A percentile compares a stretch with the other conserved stretches of the same genome.
Conservation (phyloP, 2,113 vertebrate species). For the Trinectes maculatus region DNA sequence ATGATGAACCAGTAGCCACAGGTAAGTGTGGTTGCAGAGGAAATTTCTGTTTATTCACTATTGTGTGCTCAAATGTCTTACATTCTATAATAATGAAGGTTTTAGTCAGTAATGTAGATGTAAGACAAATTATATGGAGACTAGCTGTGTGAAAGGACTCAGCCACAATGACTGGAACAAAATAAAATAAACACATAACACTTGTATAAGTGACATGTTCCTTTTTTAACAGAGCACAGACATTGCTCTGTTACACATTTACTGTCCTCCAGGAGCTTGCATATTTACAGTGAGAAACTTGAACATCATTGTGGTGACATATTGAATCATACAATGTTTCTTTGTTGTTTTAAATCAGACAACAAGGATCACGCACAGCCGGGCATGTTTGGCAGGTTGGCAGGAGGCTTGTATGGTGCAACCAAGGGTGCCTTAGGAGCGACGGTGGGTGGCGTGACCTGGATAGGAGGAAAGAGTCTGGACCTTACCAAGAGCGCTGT, state of each 20-base stretch:
- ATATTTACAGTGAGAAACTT: no score
- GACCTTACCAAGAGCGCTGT: conserved; percentile 95
- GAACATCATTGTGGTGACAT: not conserved
- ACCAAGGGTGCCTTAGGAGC: conserved; percentile 95
- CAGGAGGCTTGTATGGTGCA: conserved; percentile 91
- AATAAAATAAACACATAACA: not conserved
- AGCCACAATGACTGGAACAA: not conserved
- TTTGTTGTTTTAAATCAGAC: conserved; percentile 75
- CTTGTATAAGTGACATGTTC: not conserved
- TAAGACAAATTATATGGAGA: not conserved
- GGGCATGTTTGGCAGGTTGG: conserved; percentile 91
- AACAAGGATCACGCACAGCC: conserved; percentile 92
- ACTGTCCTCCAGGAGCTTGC: no score
- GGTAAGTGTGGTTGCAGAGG: conserved; percentile 70
- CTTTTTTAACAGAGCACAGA: not conserved
- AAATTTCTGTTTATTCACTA: not conserved
- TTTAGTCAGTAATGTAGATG: not conserved
- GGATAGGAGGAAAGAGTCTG: conserved; percentile 95
- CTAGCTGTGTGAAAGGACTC: not conserved
- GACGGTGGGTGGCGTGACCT: conserved; percentile 91
- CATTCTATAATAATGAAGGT: not conserved
- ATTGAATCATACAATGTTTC: not conserved
- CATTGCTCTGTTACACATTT: no score
- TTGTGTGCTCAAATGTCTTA: not conserved
- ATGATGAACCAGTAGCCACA: conserved; percentile 86